Base-by-base conservation (phyloP, 2,888 invertebrate genomes). In the Dioctria linearis region DNA sequence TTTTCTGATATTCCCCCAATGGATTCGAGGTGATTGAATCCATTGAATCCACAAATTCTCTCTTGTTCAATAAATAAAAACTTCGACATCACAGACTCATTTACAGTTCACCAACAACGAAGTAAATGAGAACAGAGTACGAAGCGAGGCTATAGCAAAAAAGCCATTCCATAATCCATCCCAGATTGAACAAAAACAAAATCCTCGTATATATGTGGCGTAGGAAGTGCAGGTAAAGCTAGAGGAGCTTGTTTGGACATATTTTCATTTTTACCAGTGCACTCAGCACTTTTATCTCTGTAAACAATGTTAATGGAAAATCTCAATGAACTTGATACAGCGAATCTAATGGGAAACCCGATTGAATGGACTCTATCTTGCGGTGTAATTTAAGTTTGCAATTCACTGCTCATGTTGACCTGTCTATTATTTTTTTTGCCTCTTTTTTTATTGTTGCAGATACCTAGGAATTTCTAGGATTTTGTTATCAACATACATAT, bases 221-320 rank as follows among this genome's bases (percentile, higher is more conserved):
- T 25, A 25, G 49, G 49, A n/a, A 46, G 49, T 40, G 39, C 46
- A 67, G 67, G 69, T 51, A 51, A 51, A 37, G 51, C 13, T 49
- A 49, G 25, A 9, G 51, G 49, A 46, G 39, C 69, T 51, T 69
- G 37, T 69, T 69, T 69, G 69, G 67, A 51, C 69, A 69, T 69
- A 69, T 69, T 69, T 69, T 69, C 69, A 69, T 69, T 69, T 69
- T 54, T 37, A n/a, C 37, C 37, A 51, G 39, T 69, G 51, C 69
- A 69, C 51, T 69, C 69, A 69, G 51, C 69, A 37, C 39, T 51
- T 51, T 9, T 51, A 13, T 11, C 51, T 69, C 54, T 69, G 54
- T 69, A 69, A 69, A 67, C 67, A 67, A 69, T 37, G 69, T 69
- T 69, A 69, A 69, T 69, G 69, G 69, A 51, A 67, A 69, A 69